Base-by-base conservation (phyloP, 2,113 vertebrate genomes). In the Miniopterus natalensis region DNA sequence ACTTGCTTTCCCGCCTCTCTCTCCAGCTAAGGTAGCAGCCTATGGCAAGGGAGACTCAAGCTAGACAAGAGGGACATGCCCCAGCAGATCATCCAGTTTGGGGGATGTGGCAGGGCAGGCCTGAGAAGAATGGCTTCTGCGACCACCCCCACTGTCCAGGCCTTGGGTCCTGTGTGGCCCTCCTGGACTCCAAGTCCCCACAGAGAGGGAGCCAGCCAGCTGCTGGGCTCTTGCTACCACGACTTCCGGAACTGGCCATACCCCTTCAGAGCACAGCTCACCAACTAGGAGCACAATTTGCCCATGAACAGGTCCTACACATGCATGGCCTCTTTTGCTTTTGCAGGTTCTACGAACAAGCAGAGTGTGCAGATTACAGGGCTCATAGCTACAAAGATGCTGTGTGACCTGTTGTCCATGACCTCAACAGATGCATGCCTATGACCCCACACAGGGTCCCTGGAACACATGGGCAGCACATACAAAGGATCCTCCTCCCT, bases 271-370 rank as follows among this genome's bases (percentile, higher is more conserved):
- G 93, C 21, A 1, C 94, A 95, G 80, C 94, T 98, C 83, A 89
- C 95, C 49, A 98, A 96, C 88, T 98, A 97, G 96, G 89, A 68
- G 10, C 97, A 96, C 80, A 95, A 93, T 74, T 85, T 98, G 12
- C 94, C n/a, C 0, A 96, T 97, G 94, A 97, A 97, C 95, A 12
- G 8, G 40, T 42, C 23, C 40, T 27, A 25, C 23, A 13, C 70
- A 53, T 18, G 11, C 74, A n/a, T 94, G 7, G 8, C 20, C 36
- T 68, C 51, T 92, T 57, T 40, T 27, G 66, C 31, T 81, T 65
- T 40, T n/a, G 18, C 2, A 42, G 73, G 23, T 20, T 36, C 42
- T 36, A 7, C 0, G 3, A 18, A 21, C 0, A 4, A 18, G 31
- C 7, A 13, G 45, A 59, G 27, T 6, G 40, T 20, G 23, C 15